phyloP scores from a whole-genome alignment of 2,113 vertebrate species.

The Ceratotherium simum region DNA sequence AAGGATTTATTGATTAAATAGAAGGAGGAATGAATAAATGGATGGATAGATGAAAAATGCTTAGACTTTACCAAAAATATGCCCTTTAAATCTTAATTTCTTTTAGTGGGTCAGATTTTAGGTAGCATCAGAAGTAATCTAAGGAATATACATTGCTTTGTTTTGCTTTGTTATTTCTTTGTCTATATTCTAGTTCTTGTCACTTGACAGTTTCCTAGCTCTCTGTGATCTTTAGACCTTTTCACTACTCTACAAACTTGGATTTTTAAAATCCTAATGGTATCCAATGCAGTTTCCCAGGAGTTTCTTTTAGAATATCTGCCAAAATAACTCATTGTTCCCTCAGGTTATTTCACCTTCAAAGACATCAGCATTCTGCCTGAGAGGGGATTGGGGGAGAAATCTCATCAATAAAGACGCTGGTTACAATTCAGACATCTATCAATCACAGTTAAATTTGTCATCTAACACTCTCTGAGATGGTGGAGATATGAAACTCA shows the following conservation, averaged over 20 bases:
- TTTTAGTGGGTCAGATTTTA: not conserved
- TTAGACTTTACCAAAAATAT: not conserved
- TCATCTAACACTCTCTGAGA: conserved; percentile 58
- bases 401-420: conserved; percentile 59
- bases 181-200: not conserved
- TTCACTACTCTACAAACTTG: not conserved
- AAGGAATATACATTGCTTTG: not conserved
- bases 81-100: not conserved
- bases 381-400: not conserved
- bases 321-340: conserved; percentile 66
- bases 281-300: conserved; percentile 29
- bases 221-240: not conserved
- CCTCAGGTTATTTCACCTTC: conserved; percentile 68
- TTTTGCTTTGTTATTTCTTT: not conserved
- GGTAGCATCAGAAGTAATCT: not conserved
- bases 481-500: conserved; percentile 9
- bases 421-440: conserved; percentile 74
- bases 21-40: not conserved
- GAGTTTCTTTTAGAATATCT: conserved; percentile 68
- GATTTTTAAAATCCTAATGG: conserved; percentile 39
- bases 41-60: not conserved
- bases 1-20: not conserved
- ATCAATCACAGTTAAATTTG: conserved; percentile 67
- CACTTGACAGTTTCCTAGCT: not conserved
- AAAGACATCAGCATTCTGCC: conserved; percentile 60